These are phyloP conservation scores for Malacoraja senta DNA, from an alignment of 2,797 vertebrate genomes.

Conservation along the genomic window DNA sequence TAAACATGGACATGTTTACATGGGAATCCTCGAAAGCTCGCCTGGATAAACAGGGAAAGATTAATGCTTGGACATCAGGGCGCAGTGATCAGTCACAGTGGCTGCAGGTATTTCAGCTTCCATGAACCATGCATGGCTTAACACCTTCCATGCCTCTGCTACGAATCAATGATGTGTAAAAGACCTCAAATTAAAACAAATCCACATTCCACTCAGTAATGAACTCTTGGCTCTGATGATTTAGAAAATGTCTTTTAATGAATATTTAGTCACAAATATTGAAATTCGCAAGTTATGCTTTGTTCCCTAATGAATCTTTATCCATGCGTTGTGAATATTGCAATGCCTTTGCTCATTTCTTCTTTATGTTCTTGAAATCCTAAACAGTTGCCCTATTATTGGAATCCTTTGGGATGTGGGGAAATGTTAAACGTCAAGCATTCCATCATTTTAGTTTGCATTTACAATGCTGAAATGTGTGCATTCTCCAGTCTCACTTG, in stretches of 20 bases:
- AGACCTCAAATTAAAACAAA: background rate
- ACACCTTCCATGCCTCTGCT: background rate
- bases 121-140: background rate
- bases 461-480: background rate
- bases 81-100: slow-evolving; percentile 95
- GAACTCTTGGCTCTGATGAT: background rate
- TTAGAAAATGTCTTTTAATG: background rate
- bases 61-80: slow-evolving; percentile 96
- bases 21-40: slow-evolving; percentile 95
- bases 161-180: background rate
- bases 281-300: background rate
- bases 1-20: slow-evolving; percentile 99
- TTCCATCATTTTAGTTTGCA: background rate
- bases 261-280: background rate
- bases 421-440: background rate
- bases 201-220: background rate
- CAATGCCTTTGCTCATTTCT: background rate
- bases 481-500: background rate
- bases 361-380: background rate
- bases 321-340: background rate
- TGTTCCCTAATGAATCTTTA: background rate
- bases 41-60: slow-evolving; percentile 95
- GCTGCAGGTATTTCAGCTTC: slow-evolving; percentile 73
- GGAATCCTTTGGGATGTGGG: background rate
- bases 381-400: background rate